A percentile compares a stretch with the other conserved stretches of the same genome.
phyloP scores from a whole-genome alignment of 2,888 invertebrate species.

The Limulus polyphemus region DNA sequence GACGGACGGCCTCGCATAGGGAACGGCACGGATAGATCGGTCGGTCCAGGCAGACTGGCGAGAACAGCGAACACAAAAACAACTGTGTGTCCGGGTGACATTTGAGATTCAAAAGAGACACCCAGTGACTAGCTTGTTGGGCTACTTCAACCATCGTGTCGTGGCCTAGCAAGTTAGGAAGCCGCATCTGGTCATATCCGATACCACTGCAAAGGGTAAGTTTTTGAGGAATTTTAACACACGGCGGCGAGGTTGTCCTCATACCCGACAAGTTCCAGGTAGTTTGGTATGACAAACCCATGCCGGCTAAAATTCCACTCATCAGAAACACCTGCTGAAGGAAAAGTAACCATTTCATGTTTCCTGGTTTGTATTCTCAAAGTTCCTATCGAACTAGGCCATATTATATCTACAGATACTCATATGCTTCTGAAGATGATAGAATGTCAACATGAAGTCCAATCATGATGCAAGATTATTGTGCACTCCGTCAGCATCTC shows the following conservation, averaged over 20 bases:
- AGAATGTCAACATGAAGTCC: too few species aligned
- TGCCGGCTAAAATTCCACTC: too few species aligned
- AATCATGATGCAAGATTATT: too few species aligned
- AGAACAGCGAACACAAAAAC: slow-evolving; percentile 51
- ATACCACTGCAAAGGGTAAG: slow-evolving; percentile 48
- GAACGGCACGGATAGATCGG: slow-evolving; percentile 49
- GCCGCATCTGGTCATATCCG: slow-evolving; percentile 48
- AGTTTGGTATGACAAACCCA: too few species aligned
- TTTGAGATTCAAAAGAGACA: slow-evolving; percentile 44
- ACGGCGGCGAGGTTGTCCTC: slow-evolving; percentile 30
- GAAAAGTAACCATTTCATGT: too few species aligned
- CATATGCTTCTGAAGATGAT: too few species aligned
- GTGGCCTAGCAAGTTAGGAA: slow-evolving; percentile 51
- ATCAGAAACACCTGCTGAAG: too few species aligned
- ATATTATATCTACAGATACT: too few species aligned
- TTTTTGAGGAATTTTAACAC: slow-evolving; percentile 48
- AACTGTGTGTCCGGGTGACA: slow-evolving; percentile 51
- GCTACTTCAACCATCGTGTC: slow-evolving; percentile 47
- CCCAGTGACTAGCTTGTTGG: slow-evolving; percentile 46
- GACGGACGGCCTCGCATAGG: slow-evolving; percentile 46
- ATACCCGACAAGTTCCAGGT: too few species aligned
- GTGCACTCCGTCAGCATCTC: too few species aligned
- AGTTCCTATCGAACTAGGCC: too few species aligned
- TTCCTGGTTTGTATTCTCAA: too few species aligned
- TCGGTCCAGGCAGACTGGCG: slow-evolving; percentile 48